Conservation (phyloP, 2,888 invertebrate species). For the Gastrophysa polygoni region DNA sequence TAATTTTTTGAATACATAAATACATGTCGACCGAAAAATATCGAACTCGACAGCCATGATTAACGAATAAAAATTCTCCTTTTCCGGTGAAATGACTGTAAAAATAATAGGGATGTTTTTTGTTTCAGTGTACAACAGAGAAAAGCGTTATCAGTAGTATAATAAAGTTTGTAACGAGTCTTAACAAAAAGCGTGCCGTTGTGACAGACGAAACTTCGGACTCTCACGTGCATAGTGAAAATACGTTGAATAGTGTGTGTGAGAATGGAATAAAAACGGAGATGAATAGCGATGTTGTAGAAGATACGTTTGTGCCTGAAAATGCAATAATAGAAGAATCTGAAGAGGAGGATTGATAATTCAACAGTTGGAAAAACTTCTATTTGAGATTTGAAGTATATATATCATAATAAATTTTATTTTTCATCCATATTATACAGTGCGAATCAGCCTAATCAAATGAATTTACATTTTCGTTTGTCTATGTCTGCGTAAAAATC, state of each 20-base stretch:
- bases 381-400: too few relatives aligned
- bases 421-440: too few relatives aligned
- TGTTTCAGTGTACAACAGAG: constrained; percentile 16
- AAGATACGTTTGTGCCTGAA: neutral
- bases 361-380: neutral
- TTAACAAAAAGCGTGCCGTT: neutral
- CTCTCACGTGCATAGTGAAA: neutral
- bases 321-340: neutral
- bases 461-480: too few relatives aligned
- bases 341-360: neutral
- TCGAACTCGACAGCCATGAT: too few relatives aligned
- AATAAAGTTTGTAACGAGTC: constrained; percentile 10
- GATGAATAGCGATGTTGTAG: neutral
- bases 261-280: neutral
- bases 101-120: neutral
- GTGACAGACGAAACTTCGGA: neutral
- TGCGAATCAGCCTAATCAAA: too few relatives aligned
- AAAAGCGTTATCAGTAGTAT: constrained; percentile 12
- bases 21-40: too few relatives aligned
- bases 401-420: too few relatives aligned
- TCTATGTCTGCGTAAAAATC: too few relatives aligned
- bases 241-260: neutral
- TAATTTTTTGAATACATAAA: too few relatives aligned
- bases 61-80: too few relatives aligned
- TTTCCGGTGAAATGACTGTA: too few relatives aligned